Conservation (phyloP, 2,113 vertebrate genomes). For the Eubucco bourcierii region DNA sequence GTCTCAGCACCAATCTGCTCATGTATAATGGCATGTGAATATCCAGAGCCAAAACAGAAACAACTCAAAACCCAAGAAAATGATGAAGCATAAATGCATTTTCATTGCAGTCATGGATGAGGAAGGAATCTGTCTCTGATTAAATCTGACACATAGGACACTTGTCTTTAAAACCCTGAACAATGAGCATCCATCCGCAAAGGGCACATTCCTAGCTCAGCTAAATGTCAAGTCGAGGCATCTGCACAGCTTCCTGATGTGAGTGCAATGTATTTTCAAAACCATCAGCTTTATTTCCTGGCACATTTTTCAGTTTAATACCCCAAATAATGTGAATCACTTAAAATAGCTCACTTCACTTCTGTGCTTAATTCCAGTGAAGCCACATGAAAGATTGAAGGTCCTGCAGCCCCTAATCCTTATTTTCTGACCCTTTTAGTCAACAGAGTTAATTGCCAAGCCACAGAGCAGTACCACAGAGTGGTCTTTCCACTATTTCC, state of each 20-base stretch:
- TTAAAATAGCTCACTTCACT: not conserved
- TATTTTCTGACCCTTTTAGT: not conserved
- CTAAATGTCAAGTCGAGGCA: constrained; percentile 58
- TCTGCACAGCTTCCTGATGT: constrained; percentile 21
- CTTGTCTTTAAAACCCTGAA: constrained; percentile 5
- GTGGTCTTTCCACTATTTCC: not conserved
- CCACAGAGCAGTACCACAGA: not conserved
- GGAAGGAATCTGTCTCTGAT: constrained; percentile 9
- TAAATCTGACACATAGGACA: constrained; percentile 1
- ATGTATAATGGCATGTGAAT: not conserved
- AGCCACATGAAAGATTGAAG: not conserved
- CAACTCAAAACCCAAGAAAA: constrained; percentile 22
- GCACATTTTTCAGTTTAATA: constrained; percentile 38
- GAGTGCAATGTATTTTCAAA: constrained; percentile 14
- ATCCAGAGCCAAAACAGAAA: constrained; percentile 43
- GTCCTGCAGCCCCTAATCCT: not conserved
- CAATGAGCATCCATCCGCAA: constrained; percentile 11
- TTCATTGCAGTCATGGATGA: not conserved
- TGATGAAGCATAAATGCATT: not conserved
- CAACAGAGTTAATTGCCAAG: not conserved
- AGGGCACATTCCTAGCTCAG: constrained; percentile 27
- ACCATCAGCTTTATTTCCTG: constrained; percentile 25
- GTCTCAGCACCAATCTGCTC: constrained; percentile 11
- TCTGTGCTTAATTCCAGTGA: constrained; percentile 1
- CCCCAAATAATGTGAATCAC: constrained; percentile 5